Evolutionary conservation across 2,113 vertebrate species (phyloP).

Genomic region (Cyprinodon tularosa): DNA sequence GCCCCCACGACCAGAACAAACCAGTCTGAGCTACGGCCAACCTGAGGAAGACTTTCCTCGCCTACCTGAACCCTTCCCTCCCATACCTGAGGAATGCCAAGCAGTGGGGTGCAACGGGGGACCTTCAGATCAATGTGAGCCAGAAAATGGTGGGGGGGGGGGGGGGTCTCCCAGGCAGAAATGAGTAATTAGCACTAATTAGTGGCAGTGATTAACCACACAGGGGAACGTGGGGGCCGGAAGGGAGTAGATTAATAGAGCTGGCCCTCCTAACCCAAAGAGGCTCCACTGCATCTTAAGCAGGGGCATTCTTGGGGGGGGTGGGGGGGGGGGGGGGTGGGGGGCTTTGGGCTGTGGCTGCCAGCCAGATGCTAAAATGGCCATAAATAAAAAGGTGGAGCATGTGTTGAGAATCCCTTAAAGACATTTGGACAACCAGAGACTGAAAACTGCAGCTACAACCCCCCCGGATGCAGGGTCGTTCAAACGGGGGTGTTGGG

Average conservation of each 20-base stretch:
- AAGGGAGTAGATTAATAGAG: slow-evolving; percentile 82
- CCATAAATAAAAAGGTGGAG: slow-evolving; percentile 62
- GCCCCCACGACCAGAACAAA: slow-evolving; percentile 28
- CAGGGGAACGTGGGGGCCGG: slow-evolving; percentile 77
- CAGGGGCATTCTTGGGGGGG: slow-evolving; percentile 48
- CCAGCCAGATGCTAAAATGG: slow-evolving; percentile 57
- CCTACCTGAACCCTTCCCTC: not conserved
- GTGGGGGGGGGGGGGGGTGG: slow-evolving; percentile 6
- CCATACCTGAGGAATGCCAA: slow-evolving; percentile 59
- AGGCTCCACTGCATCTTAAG: slow-evolving; percentile 80
- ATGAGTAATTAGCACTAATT: slow-evolving; percentile 86
- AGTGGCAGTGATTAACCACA: slow-evolving; percentile 85
- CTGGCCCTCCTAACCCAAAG: slow-evolving; percentile 71
- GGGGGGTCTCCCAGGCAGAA: slow-evolving; percentile 68
- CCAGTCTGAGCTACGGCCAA: slow-evolving; percentile 30
- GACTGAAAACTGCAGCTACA: slow-evolving; percentile 24
- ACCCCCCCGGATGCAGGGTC: slow-evolving; percentile 37
- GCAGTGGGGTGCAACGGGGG: slow-evolving; percentile 52
- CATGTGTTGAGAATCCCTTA: slow-evolving; percentile 24
- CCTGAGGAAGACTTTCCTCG: slow-evolving; percentile 35
- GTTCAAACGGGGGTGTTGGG: slow-evolving; percentile 40
- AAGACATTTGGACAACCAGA: slow-evolving; percentile 35
- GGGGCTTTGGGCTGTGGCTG: slow-evolving; percentile 41
- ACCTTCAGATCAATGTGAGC: slow-evolving; percentile 57
- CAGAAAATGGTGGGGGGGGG: slow-evolving; percentile 29